Evolutionary conservation across 1,140 invertebrate species (phyloP), one percentile per base, ranked within the genome.

Genomic region (Dendrolimus punctatus): DNA sequence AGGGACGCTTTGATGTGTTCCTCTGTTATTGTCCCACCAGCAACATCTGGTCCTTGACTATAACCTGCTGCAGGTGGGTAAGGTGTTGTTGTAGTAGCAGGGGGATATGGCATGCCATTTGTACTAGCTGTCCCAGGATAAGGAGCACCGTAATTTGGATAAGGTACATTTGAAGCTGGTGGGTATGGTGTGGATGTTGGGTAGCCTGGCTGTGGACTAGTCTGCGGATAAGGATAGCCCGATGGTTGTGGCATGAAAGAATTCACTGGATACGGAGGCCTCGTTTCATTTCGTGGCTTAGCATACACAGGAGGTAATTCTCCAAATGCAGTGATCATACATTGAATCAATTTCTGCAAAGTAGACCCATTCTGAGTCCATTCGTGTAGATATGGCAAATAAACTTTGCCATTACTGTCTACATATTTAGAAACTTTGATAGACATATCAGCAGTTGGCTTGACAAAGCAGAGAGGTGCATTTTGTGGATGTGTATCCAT

Each of bases 381-480:
- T 66, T 99, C 95, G 69, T 98, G 95, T 48, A 99, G 89, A 89
- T 98, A 99, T 6, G 98, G 98, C 58, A 99, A 88, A 86, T 98
- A 99, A 55, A 99, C 93, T 88, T 97, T 97, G 37, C 98, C 98
- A 88, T 94, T 98, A 60, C 94, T 92, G 85, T 99, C 98, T 6
- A 99, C 97, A 88, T 94, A 96, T 78, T 93, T 93, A 9, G 97
- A 98, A 10, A 94, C 92, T 89, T 98, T 98, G 56, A 99, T 98
- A 51, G 92, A 91, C 98, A 99, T 99, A 58, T 95, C 95, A 51
- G 91, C 56, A 5, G 98, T 99, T 42, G 99, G 99, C 84, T 93
- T 95, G 0, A 99, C 98, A 86, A 95, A 99, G 76, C 97, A 98
- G 81, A 99, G 95, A n/a, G 99, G 99, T 10, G 97, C 95, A 88